phyloP scores from a whole-genome alignment of 2,113 vertebrate genomes.

The Cyphomyrus plagiostoma region DNA sequence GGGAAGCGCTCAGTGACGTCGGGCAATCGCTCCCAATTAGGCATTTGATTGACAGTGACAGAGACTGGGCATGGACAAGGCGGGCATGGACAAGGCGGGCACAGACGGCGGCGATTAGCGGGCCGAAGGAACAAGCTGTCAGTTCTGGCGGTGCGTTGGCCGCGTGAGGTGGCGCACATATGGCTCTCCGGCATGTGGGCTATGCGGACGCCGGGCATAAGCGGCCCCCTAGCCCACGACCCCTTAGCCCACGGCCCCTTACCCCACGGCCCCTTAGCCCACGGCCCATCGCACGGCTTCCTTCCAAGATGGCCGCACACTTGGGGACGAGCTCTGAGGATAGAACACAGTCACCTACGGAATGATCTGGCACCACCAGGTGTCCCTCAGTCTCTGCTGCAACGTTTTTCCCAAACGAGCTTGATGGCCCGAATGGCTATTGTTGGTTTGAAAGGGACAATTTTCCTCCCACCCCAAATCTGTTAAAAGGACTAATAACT shows the following conservation, averaged over 20 bases:
- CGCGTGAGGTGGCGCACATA: conserved; percentile 39
- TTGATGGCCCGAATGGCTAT: too few species aligned
- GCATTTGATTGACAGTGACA: conserved; percentile 71
- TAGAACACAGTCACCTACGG: background rate
- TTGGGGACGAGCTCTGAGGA: background rate
- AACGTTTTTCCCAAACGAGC: too few species aligned
- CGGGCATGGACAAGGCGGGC: conserved; percentile 63
- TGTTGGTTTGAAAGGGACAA: background rate
- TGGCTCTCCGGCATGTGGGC: conserved; percentile 32
- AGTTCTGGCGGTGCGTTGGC: conserved; percentile 60
- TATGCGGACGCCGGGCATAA: too few species aligned
- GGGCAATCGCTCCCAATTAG: conserved; percentile 67
- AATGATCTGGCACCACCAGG: background rate
- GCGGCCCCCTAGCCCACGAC: too few species aligned
- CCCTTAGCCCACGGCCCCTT: too few species aligned
- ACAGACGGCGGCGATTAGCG: conserved; percentile 64
- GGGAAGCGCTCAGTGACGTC: background rate
- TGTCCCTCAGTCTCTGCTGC: background rate
- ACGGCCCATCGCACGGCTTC: background rate
- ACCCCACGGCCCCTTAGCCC: conserved; percentile 7
- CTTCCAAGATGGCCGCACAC: background rate
- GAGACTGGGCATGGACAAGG: conserved; percentile 68
- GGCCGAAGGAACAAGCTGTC: conserved; percentile 72
- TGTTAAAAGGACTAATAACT: background rate
- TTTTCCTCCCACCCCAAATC: background rate